phyloP scores from a whole-genome alignment of 2,113 vertebrate species.

The Telmatochromis bifrenatus region DNA sequence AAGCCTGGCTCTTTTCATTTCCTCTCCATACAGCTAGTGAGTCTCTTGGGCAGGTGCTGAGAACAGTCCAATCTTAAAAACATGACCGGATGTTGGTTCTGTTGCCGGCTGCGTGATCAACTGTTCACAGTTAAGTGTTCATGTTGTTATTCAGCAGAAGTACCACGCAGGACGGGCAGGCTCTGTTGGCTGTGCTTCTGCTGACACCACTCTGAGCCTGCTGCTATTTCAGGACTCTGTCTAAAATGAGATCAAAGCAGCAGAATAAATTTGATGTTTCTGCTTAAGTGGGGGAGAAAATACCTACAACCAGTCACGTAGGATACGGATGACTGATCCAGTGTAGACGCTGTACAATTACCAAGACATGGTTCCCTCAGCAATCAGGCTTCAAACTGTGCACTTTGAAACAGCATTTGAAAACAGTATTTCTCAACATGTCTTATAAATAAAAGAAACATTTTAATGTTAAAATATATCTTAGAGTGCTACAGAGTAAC shows the following conservation, averaged over 20 bases:
- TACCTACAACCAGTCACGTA: slow-evolving; percentile 21
- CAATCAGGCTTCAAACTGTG: neutral
- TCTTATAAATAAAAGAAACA: neutral
- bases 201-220: slow-evolving; percentile 35
- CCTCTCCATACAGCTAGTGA: slow-evolving; percentile 21
- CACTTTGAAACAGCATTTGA: neutral
- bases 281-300: slow-evolving; percentile 3
- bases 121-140: slow-evolving; percentile 45
- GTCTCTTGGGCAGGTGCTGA: slow-evolving; percentile 38
- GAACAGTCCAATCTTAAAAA: slow-evolving; percentile 58
- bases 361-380: neutral
- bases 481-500: neutral
- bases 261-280: slow-evolving; percentile 42
- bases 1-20: slow-evolving; percentile 57
- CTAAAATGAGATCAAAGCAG: slow-evolving; percentile 54
- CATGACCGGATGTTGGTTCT: slow-evolving; percentile 21
- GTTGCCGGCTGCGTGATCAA: slow-evolving; percentile 33
- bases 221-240: slow-evolving; percentile 41
- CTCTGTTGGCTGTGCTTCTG: slow-evolving; percentile 20
- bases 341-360: neutral
- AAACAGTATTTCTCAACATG: neutral
- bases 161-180: neutral
- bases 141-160: slow-evolving; percentile 25
- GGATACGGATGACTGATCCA: slow-evolving; percentile 24
- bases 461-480: neutral